phyloP scores from a whole-genome alignment of 2,888 invertebrate species.

The Himalopsyche tibetana region DNA sequence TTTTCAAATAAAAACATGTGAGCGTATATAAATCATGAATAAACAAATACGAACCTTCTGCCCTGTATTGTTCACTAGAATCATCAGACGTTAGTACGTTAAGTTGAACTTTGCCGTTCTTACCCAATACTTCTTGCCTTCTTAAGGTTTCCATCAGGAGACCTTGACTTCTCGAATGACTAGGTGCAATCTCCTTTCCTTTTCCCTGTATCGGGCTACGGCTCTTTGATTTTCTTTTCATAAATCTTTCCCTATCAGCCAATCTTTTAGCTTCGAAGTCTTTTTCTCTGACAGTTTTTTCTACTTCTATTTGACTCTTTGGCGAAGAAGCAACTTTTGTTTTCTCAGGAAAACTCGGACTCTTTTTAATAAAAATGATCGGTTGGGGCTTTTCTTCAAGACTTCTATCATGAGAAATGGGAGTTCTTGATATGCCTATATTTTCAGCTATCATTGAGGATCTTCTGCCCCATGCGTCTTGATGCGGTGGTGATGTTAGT shows the following conservation, averaged over 20 bases:
- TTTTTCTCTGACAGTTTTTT: conserved; percentile 73
- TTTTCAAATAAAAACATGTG: background rate
- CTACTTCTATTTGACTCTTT: conserved; percentile 72
- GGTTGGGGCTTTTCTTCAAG: conserved; percentile 70
- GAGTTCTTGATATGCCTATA: conserved; percentile 50
- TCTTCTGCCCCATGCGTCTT: conserved; percentile 75
- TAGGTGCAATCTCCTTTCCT: conserved; percentile 68
- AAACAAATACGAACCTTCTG: conserved; percentile 70
- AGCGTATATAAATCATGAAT: background rate
- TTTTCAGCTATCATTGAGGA: conserved; percentile 66
- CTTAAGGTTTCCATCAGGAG: conserved; percentile 71
- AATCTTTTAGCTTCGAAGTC: conserved; percentile 72
- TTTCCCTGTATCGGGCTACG: conserved; percentile 76
- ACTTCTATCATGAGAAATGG: conserved; percentile 56
- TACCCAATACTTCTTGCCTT: conserved; percentile 75
- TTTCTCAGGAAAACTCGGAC: conserved; percentile 70
- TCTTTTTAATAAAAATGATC: conserved; percentile 61
- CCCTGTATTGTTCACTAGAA: conserved; percentile 78
- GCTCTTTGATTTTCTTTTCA: conserved; percentile 75
- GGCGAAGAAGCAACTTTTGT: conserved; percentile 74
- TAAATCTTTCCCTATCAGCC: conserved; percentile 74
- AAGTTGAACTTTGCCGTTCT: conserved; percentile 76
- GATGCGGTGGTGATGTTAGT: conserved; percentile 76
- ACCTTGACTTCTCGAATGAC: conserved; percentile 70
- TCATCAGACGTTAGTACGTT: conserved; percentile 80